Percentiles rank a stretch among this genome's conserved stretches.
Evolutionary conservation across 2,888 invertebrate genomes (phyloP).

Genomic region (Nephrotoma guestfalica): DNA sequence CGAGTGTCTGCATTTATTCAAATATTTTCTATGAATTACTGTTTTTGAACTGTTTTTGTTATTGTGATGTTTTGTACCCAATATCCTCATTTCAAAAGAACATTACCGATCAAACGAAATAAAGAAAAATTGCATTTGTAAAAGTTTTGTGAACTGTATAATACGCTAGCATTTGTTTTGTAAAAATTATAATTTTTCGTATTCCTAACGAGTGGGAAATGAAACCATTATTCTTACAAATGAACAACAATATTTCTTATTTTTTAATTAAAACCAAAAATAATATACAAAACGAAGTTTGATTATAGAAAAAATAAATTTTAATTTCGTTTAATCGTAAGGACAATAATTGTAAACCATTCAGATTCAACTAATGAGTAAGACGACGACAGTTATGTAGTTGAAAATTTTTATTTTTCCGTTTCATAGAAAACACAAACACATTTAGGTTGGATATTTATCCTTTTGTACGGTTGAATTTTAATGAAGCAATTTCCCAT

Average conservation of each 20-base stretch:
- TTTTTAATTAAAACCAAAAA: not conserved
- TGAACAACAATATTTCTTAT: not conserved
- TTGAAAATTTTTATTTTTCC: not conserved
- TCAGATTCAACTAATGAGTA: not conserved
- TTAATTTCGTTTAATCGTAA: not conserved
- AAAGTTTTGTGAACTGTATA: too few species aligned
- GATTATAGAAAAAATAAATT: not conserved
- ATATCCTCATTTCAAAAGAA: too few species aligned
- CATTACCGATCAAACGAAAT: too few species aligned
- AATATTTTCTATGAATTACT: too few species aligned
- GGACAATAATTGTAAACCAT: not conserved
- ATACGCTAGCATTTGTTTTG: too few species aligned
- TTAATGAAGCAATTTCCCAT: not conserved
- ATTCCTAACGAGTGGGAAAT: too few species aligned
- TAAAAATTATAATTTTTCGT: too few species aligned
- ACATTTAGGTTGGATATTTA: not conserved
- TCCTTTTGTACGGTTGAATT: not conserved
- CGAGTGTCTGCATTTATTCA: too few species aligned
- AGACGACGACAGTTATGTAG: not conserved
- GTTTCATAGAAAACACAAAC: not conserved
- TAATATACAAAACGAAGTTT: not conserved
- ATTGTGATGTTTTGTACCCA: too few species aligned
- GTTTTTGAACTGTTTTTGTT: too few species aligned
- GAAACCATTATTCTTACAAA: too few species aligned
- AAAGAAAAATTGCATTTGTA: too few species aligned